Conservation (phyloP, 1,140 invertebrate species). For the Drosophila prosaltans region DNA sequence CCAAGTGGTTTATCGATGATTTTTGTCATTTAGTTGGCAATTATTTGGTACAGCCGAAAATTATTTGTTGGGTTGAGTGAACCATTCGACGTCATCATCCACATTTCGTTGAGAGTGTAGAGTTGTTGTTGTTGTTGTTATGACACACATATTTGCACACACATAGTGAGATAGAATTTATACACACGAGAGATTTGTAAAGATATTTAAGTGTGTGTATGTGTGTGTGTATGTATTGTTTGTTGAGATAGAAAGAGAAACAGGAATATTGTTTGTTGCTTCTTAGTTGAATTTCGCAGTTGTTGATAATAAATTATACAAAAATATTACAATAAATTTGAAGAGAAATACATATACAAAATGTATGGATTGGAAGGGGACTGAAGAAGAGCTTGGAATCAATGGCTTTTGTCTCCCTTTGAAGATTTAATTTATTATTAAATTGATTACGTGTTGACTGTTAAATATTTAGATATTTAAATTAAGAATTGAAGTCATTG, state of each 20-base stretch:
- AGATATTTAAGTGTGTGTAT: conserved; percentile 11
- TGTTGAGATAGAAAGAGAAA: conserved; percentile 69
- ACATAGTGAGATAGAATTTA: conserved; percentile 44
- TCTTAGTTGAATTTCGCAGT: conserved; percentile 59
- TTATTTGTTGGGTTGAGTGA: conserved; percentile 31
- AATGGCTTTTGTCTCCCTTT: neutral
- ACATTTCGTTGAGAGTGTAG: conserved; percentile 52
- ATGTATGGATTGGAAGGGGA: neutral
- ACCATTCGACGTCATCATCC: conserved; percentile 81
- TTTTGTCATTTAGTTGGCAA: conserved; percentile 29
- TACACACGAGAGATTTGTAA: conserved; percentile 30
- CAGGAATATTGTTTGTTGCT: conserved; percentile 70
- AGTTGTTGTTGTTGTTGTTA: conserved; percentile 57
- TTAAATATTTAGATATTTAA: neutral
- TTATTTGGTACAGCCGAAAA: conserved; percentile 68
- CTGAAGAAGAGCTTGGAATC: neutral
- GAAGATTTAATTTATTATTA: too few relatives aligned
- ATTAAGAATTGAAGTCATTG: neutral
- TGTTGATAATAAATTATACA: conserved; percentile 38
- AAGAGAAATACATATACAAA: neutral
- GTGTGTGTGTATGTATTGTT: conserved; percentile 30
- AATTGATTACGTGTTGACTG: neutral
- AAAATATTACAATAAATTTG: conserved; percentile 36
- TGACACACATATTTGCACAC: conserved; percentile 59
- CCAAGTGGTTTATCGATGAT: conserved; percentile 81